A percentile compares a stretch with the other conserved stretches of the same genome.
phyloP scores from a whole-genome alignment of 2,888 invertebrate genomes.

The Hedychridium roseum region DNA sequence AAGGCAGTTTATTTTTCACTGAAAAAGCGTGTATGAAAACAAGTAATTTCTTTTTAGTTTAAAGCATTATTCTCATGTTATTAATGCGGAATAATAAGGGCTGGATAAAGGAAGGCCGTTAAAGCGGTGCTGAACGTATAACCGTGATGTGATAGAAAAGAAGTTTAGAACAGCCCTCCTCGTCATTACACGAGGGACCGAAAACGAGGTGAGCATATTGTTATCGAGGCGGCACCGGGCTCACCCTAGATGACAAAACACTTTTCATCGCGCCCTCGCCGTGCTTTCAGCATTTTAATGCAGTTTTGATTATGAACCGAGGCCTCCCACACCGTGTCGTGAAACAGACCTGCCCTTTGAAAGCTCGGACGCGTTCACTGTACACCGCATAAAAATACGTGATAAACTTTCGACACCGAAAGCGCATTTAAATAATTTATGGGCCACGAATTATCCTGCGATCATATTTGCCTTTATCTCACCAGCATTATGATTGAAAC shows the following conservation, averaged over 20 bases:
- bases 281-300: conserved; percentile 48
- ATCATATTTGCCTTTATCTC: too few relatives aligned
- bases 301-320: conserved; percentile 45
- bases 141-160: too few relatives aligned
- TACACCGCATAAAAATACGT: conserved; percentile 15
- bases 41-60: too few relatives aligned
- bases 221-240: conserved; percentile 27
- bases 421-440: conserved; percentile 32
- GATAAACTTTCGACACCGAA: conserved; percentile 22
- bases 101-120: too few relatives aligned
- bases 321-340: conserved; percentile 22
- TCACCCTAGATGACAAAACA: conserved; percentile 47
- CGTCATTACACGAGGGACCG: conserved; percentile 26
- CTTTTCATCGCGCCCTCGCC: conserved; percentile 42
- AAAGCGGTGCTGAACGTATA: too few relatives aligned
- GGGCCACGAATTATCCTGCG: too few relatives aligned
- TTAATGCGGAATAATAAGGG: too few relatives aligned
- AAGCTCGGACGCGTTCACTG: conserved; percentile 12
- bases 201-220: conserved; percentile 43
- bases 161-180: too few relatives aligned
- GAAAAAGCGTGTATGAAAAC: too few relatives aligned
- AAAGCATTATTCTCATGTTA: too few relatives aligned
- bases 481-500: too few relatives aligned
- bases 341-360: conserved; percentile 26
- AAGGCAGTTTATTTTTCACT: too few relatives aligned